Evolutionary conservation across 2,888 invertebrate species (phyloP).

Genomic region (Hyposoter didymator): DNA sequence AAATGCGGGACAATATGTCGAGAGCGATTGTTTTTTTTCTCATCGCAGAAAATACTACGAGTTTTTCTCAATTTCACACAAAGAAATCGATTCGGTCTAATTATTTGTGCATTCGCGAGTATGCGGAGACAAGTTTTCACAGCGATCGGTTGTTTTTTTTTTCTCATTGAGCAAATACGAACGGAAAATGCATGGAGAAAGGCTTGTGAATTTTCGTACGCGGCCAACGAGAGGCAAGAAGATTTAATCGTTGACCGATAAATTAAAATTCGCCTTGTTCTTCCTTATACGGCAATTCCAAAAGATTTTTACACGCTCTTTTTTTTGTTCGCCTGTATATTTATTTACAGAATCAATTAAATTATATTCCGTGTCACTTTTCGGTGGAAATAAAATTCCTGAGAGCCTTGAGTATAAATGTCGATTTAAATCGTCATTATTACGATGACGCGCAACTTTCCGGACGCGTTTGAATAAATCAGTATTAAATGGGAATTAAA

Average conservation of each 20-base stretch:
- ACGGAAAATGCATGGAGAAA: constrained; percentile 34
- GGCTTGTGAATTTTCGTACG: not conserved
- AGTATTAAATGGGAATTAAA: not conserved
- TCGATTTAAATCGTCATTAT: not conserved
- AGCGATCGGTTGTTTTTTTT: not conserved
- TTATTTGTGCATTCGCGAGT: not conserved
- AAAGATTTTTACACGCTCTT: constrained; percentile 1
- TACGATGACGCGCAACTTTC: not conserved
- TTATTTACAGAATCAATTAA: constrained; percentile 21
- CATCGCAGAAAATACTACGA: not conserved
- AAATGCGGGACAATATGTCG: not conserved
- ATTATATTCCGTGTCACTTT: not conserved
- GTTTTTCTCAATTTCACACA: not conserved
- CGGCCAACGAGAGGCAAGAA: not conserved
- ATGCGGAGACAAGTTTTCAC: not conserved
- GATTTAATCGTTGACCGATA: constrained; percentile 51
- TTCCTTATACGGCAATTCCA: constrained; percentile 39
- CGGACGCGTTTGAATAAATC: not conserved
- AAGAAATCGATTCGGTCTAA: not conserved
- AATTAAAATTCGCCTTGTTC: constrained; percentile 38
- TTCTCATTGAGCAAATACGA: not conserved
- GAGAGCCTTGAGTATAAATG: not conserved
- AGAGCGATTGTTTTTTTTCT: not conserved
- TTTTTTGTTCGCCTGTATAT: not conserved
- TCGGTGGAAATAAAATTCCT: not conserved